Percentiles rank a stretch among this genome's conserved stretches.
Conservation (phyloP, 2,113 vertebrate genomes). For the Gymnarchus niloticus region DNA sequence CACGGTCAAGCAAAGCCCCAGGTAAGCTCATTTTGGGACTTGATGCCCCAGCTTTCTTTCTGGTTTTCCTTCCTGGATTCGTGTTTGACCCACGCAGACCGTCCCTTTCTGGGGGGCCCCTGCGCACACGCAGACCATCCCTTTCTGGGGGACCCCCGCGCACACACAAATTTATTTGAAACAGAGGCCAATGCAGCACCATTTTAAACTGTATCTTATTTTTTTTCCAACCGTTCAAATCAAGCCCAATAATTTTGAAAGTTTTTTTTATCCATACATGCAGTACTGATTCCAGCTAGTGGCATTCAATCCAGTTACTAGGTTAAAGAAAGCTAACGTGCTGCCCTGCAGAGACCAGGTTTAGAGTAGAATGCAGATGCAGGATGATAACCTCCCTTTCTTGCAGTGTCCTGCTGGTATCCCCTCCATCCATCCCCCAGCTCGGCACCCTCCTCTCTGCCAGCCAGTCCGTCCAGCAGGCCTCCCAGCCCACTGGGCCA, state of each 20-base stretch:
- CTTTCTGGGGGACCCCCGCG: no score
- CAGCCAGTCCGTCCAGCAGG: constrained; percentile 60
- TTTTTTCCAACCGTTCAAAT: neutral
- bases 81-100: no score
- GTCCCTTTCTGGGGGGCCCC: no score
- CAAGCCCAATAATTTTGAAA: neutral
- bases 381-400: no score
- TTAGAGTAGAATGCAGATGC: neutral
- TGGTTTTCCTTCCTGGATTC: neutral
- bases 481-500: constrained; percentile 59
- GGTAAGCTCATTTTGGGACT: constrained; percentile 53
- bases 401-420: constrained; percentile 82
- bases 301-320: no score
- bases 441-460: constrained; percentile 79
- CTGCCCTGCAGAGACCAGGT: neutral
- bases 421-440: constrained; percentile 84
- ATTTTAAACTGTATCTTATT: no score
- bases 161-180: no score
- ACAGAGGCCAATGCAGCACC: no score
- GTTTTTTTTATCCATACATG: no score
- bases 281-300: no score
- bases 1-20: constrained; percentile 72
- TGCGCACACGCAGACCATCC: no score
- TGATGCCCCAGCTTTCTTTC: neutral
- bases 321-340: neutral